Base-by-base conservation (phyloP, 37 sponge, comb jelly and placozoan genomes). In the Amphimedon queenslandica region DNA sequence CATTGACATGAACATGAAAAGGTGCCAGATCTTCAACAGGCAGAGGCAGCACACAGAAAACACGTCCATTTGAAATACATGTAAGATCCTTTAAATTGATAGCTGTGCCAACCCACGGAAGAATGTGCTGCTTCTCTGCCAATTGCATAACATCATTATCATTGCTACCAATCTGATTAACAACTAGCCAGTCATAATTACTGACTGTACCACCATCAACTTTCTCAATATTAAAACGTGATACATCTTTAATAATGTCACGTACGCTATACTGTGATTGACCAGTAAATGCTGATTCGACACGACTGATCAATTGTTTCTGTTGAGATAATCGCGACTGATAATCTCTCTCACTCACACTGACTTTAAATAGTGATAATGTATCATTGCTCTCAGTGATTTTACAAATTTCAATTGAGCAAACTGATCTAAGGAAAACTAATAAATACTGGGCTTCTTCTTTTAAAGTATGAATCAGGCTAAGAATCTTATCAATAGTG, bases 31-130 rank as follows among this genome's bases (percentile, higher is more conserved):
- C 57, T 24, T 75, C 76, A 32, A 23, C 72, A 38, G 78, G 71
- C 47, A 77, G 29, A 2, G 78, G 78, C 25, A 77, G 78, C 34
- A 74, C 71, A 34, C 78, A 77, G 57, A 77, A 77, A n/a, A 77
- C 42, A 40, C 71, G 35, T 40, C n/a, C 33, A n/a, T n/a, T n/a
- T n/a, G n/a, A n/a, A n/a, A n/a, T n/a, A n/a, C n/a, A n/a, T n/a
- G n/a, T n/a, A n/a, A n/a, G n/a, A n/a, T n/a, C n/a, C n/a, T n/a
- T n/a, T 2, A 77, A 11, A 29, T 70, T 21, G 4, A 72, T 41
- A 37, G 69, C 76, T 32, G 39, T 33, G 3, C 83, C 83, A 27
- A 82, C 83, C 83, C 83, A 82, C 20, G 82, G 77, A 30, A 81
- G 43, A 0, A 69, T 40, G 11, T 61, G 63, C 58, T 80, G 67